Conservation (phyloP, 2,797 vertebrate species). For the Psittacula echo region DNA sequence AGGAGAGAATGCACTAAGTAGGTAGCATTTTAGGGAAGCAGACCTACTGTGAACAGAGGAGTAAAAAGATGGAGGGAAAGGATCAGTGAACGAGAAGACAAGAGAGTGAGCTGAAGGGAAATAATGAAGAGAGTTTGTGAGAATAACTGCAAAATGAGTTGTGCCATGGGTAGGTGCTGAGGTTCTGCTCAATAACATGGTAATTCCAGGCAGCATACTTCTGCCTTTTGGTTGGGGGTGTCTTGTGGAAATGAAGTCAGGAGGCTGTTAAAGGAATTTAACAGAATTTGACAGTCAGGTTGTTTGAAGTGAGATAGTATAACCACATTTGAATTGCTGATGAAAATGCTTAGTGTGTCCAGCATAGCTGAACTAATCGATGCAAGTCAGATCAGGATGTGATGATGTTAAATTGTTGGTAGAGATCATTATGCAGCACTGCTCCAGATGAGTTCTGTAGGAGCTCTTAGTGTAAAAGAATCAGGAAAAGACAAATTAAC, state of each 20-base stretch:
- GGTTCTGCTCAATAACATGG: background rate
- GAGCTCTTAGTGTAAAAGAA: background rate
- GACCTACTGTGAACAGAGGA: background rate
- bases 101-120: background rate
- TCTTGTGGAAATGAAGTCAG: background rate
- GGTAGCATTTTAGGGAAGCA: background rate
- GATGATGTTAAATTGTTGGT: background rate
- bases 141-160: background rate
- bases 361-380: background rate
- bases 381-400: background rate
- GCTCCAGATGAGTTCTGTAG: background rate
- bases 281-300: background rate
- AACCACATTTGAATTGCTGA: slow-evolving; percentile 11
- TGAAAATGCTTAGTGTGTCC: background rate
- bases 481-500: background rate
- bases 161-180: background rate
- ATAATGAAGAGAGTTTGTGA: background rate
- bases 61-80: background rate
- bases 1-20: background rate
- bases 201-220: background rate
- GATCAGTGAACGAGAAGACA: background rate
- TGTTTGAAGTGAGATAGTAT: slow-evolving; percentile 29
- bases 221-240: background rate
- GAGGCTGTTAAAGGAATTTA: background rate
- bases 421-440: background rate